Evolutionary conservation across 1,140 invertebrate genomes (phyloP).

Genomic region (Episyrphus balteatus): DNA sequence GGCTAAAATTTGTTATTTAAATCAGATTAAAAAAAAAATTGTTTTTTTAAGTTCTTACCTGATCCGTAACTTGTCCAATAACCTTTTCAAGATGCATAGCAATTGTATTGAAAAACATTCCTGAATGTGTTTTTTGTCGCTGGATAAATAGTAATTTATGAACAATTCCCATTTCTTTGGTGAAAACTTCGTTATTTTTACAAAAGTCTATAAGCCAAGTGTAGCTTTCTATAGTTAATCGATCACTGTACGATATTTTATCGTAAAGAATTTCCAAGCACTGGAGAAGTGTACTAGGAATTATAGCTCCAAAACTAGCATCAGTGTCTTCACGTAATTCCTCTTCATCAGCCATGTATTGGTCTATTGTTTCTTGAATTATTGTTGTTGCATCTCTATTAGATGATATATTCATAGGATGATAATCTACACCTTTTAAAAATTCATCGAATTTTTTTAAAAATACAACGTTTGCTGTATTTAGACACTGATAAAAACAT

Average conservation of each 20-base stretch:
- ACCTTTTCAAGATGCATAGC: slow-evolving; percentile 19
- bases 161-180: slow-evolving; percentile 17
- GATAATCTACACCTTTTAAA: slow-evolving; percentile 13
- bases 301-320: slow-evolving; percentile 2
- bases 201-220: slow-evolving; percentile 30
- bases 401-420: slow-evolving; percentile 7
- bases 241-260: slow-evolving; percentile 17
- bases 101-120: slow-evolving; percentile 24
- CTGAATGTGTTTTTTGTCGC: slow-evolving; percentile 27
- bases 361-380: slow-evolving; percentile 19
- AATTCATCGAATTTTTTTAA: slow-evolving; percentile 32
- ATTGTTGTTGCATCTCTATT: slow-evolving; percentile 14
- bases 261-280: slow-evolving; percentile 25
- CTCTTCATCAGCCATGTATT: slow-evolving; percentile 20
- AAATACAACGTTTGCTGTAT: slow-evolving; percentile 37
- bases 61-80: slow-evolving; percentile 10
- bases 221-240: slow-evolving; percentile 19
- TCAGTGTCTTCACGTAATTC: slow-evolving; percentile 11
- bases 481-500: slow-evolving; percentile 44
- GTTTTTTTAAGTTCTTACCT: no score
- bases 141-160: slow-evolving; percentile 27
- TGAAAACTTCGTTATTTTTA: slow-evolving; percentile 13
- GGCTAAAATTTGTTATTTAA: background rate
- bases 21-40: no score
- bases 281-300: slow-evolving; percentile 17